A percentile compares a stretch with the other conserved stretches of the same genome.
These are phyloP conservation scores for Pangasius mekongensis DNA, from an alignment of 2,797 vertebrate species.

Conservation along the genomic window DNA sequence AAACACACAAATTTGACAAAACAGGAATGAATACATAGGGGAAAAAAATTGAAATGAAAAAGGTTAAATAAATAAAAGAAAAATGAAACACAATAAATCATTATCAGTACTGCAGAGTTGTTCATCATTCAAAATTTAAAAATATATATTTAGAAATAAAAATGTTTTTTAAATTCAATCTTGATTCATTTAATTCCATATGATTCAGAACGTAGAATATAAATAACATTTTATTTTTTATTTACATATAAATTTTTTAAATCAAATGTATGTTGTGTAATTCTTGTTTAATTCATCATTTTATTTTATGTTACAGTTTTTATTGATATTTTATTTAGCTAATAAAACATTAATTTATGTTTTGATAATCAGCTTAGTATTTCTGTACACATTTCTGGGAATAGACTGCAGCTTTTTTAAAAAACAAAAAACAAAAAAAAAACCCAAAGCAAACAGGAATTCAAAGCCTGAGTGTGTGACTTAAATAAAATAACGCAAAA, in stretches of 20 bases:
- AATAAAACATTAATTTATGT: not conserved
- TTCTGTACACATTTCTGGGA: not conserved
- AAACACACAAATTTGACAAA: too few relatives aligned
- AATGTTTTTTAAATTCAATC: too few relatives aligned
- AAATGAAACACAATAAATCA: too few relatives aligned
- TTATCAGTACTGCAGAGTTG: too few relatives aligned
- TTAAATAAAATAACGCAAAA: conserved; percentile 75
- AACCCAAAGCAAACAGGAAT: conserved; percentile 70
- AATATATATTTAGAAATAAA: too few relatives aligned
- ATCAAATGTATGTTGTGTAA: not conserved
- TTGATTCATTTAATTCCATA: not conserved
- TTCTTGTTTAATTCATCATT: not conserved
- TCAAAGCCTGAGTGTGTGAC: conserved; percentile 64
- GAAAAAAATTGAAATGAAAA: too few relatives aligned
- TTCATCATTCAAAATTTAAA: too few relatives aligned
- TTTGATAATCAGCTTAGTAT: not conserved
- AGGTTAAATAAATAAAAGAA: not conserved
- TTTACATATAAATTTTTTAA: not conserved
- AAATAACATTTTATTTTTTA: not conserved
- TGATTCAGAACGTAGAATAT: not conserved
- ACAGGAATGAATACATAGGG: too few relatives aligned
- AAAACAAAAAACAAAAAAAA: too few relatives aligned
- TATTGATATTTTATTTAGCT: not conserved
- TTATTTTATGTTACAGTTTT: not conserved
- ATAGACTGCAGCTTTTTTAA: too few relatives aligned